Conservation (phyloP, 2,888 invertebrate species). For the Eumerus sabulonum region DNA sequence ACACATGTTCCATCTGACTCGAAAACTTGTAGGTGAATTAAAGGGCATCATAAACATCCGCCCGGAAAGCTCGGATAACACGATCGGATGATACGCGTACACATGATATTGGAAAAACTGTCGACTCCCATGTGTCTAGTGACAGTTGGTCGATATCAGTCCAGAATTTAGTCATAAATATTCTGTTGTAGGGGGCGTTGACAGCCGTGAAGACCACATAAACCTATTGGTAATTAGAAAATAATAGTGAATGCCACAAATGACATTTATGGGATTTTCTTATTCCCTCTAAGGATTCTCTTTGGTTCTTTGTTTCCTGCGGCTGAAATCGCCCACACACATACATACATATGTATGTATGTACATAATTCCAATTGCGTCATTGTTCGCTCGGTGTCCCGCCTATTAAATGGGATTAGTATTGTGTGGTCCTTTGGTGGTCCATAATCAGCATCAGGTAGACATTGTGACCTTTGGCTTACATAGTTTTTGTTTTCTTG, state of each 20-base stretch:
- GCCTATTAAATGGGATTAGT: not conserved
- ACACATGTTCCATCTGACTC: no score
- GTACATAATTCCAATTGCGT: constrained; percentile 36
- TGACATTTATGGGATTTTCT: constrained; percentile 51
- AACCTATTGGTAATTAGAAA: constrained; percentile 36
- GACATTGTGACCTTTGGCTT: not conserved
- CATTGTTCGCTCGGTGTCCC: constrained; percentile 36
- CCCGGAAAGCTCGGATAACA: no score
- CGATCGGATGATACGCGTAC: no score
- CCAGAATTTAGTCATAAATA: constrained; percentile 24
- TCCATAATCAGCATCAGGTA: not conserved
- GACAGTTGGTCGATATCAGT: constrained; percentile 1
- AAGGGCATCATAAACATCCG: no score
- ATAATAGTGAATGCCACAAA: constrained; percentile 56
- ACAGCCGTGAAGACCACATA: constrained; percentile 45
- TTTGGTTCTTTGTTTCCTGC: not conserved
- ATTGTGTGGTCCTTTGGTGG: constrained; percentile 52
- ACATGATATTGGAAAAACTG: not conserved
- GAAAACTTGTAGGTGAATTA: no score
- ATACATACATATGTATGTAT: constrained; percentile 46
- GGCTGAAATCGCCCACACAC: constrained; percentile 51
- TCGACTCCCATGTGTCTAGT: constrained; percentile 7
- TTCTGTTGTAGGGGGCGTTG: constrained; percentile 37
- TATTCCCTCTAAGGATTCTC: no score
- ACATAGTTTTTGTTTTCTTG: not conserved